phyloP scores from a whole-genome alignment of 2,888 invertebrate species.

The Cerceris ruficornis region DNA sequence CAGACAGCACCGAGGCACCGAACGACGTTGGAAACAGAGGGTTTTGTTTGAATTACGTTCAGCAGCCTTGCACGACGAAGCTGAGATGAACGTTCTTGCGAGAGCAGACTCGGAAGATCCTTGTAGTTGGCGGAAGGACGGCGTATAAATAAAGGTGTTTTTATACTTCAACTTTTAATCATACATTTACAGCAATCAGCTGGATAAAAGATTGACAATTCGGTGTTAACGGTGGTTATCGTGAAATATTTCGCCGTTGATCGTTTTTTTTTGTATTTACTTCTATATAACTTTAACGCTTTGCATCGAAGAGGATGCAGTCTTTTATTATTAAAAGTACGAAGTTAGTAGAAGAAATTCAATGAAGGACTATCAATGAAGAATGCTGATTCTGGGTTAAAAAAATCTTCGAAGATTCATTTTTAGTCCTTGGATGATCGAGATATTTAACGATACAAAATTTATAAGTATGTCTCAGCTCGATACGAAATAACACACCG shows the following conservation, averaged over 20 bases:
- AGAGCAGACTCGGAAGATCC: background rate
- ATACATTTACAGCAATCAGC: conserved; percentile 11
- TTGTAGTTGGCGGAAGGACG: background rate
- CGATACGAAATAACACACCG: conserved; percentile 2
- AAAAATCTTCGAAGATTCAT: background rate
- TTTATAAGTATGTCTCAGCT: background rate
- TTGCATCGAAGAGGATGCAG: too few relatives aligned
- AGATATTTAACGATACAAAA: background rate
- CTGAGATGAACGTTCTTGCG: conserved; percentile 42
- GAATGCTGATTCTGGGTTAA: too few relatives aligned
- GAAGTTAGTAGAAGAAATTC: too few relatives aligned
- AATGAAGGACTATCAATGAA: too few relatives aligned
- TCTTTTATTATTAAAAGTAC: too few relatives aligned
- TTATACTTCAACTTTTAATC: conserved; percentile 19
- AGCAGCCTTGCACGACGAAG: conserved; percentile 91
- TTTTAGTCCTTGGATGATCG: background rate
- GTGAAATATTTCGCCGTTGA: conserved; percentile 1
- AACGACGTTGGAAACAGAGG: conserved; percentile 90
- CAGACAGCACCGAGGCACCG: conserved; percentile 90
- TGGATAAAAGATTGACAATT: conserved; percentile 24
- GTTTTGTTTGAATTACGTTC: conserved; percentile 92
- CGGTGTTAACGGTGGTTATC: conserved; percentile 9
- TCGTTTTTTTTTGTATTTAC: background rate
- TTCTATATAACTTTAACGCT: background rate
- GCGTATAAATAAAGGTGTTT: background rate